phyloP scores from a whole-genome alignment of 2,888 invertebrate species.

The Podotricha telesiphe region DNA sequence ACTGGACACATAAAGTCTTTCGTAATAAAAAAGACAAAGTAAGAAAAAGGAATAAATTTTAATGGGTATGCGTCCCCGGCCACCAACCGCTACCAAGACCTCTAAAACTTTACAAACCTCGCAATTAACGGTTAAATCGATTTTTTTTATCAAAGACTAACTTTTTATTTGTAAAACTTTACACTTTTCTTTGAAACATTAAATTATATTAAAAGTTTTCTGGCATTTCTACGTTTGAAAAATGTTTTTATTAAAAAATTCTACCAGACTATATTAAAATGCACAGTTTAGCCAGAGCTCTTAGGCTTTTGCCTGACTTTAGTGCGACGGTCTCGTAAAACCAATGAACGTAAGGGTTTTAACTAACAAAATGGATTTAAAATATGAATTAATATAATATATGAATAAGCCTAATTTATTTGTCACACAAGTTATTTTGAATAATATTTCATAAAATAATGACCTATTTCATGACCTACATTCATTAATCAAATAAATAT shows the following conservation, averaged over 20 bases:
- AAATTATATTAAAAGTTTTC: slow-evolving; percentile 2
- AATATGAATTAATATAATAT: neutral
- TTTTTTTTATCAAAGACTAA: slow-evolving; percentile 12
- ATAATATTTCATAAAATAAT: too few species aligned
- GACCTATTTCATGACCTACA: too few species aligned
- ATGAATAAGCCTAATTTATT: too few species aligned
- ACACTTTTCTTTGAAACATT: slow-evolving; percentile 7
- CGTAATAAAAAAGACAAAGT: neutral
- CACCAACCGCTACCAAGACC: slow-evolving; percentile 8
- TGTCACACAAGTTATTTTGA: too few species aligned
- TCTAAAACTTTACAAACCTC: slow-evolving; percentile 21
- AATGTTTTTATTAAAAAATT: neutral
- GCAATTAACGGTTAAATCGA: slow-evolving; percentile 27
- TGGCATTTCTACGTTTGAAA: neutral
- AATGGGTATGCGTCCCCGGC: neutral
- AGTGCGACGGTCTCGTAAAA: slow-evolving; percentile 1
- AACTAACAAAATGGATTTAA: neutral
- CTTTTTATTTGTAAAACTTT: slow-evolving; percentile 30
- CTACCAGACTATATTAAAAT: neutral
- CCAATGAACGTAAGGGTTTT: slow-evolving; percentile 1
- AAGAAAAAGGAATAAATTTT: slow-evolving; percentile 11
- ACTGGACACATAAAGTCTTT: neutral
- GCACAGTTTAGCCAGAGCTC: neutral
- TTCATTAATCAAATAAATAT: too few species aligned
- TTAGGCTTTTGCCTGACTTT: neutral